Conservation (phyloP, 2,113 vertebrate genomes). For the Turdus rufiventris region DNA sequence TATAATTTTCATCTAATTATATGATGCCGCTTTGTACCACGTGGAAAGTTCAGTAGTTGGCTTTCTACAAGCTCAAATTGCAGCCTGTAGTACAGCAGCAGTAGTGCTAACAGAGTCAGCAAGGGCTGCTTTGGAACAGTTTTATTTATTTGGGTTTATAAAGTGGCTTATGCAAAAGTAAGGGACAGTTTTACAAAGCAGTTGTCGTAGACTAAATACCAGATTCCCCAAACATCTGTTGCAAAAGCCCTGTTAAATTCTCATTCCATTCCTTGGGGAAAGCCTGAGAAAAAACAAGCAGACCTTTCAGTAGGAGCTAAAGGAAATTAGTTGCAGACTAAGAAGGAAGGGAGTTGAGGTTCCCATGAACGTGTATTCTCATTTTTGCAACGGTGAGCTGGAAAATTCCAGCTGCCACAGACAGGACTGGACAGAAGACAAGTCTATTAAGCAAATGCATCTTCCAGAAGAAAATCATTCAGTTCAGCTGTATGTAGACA, state of each 20-base stretch:
- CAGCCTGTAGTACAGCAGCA: not conserved
- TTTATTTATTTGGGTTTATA: slow-evolving; percentile 26
- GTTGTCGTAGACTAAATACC: slow-evolving; percentile 22
- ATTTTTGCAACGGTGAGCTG: not conserved
- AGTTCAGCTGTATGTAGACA: not conserved
- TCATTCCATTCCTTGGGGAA: slow-evolving; percentile 2
- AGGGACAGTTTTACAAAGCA: slow-evolving; percentile 16
- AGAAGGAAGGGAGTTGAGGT: slow-evolving; percentile 14
- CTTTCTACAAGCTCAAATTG: not conserved
- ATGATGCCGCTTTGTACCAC: not conserved
- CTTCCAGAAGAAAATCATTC: not conserved
- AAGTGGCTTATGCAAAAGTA: slow-evolving; percentile 18
- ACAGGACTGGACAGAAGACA: not conserved
- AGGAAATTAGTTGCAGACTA: slow-evolving; percentile 46
- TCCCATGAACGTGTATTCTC: not conserved
- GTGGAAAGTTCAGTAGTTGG: not conserved
- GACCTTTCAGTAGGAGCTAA: slow-evolving; percentile 13
- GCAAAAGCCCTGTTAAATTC: slow-evolving; percentile 25
- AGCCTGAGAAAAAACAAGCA: slow-evolving; percentile 19
- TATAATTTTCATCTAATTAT: not conserved
- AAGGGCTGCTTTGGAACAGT: not conserved
- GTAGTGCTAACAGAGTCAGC: not conserved
- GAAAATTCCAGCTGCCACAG: slow-evolving; percentile 28
- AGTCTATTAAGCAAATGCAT: not conserved
- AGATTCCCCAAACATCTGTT: slow-evolving; percentile 53